Evolutionary conservation across 2,888 invertebrate genomes (phyloP).

Genomic region (Dolichomitus sp.): DNA sequence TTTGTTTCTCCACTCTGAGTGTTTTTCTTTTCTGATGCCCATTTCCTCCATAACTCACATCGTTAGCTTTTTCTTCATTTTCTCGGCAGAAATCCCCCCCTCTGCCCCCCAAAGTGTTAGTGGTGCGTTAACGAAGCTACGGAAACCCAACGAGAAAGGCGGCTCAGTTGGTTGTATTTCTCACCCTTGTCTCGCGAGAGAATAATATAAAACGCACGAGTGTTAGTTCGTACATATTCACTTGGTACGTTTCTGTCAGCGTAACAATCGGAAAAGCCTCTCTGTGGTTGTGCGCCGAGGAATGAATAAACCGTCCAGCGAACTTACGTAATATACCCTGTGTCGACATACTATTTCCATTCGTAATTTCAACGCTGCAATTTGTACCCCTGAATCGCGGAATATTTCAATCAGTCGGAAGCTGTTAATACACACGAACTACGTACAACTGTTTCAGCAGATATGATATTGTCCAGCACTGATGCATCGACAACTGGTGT

Average conservation of each 20-base stretch:
- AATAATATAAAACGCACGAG: slow-evolving; percentile 3
- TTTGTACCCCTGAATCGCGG: slow-evolving; percentile 41
- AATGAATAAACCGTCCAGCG: slow-evolving; percentile 28
- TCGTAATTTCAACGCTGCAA: slow-evolving; percentile 30
- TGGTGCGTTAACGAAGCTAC: slow-evolving; percentile 22
- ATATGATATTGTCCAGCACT: neutral
- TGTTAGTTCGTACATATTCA: neutral
- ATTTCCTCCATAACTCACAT: slow-evolving; percentile 10
- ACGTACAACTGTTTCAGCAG: neutral
- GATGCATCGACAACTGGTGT: neutral
- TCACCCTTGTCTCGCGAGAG: neutral
- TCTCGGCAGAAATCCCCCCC: neutral
- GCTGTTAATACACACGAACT: neutral
- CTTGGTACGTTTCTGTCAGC: neutral
- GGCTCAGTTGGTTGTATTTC: neutral
- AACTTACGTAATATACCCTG: neutral
- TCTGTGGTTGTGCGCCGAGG: neutral
- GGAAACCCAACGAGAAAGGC: neutral
- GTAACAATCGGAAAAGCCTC: neutral
- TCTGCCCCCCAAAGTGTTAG: neutral
- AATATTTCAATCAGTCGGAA: slow-evolving; percentile 14
- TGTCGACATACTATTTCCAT: slow-evolving; percentile 40
- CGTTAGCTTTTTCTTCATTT: slow-evolving; percentile 22
- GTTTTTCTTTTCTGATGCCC: neutral
- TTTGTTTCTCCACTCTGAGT: neutral